Conservation (phyloP, 2,888 invertebrate genomes). For the Piscicola geometra region DNA sequence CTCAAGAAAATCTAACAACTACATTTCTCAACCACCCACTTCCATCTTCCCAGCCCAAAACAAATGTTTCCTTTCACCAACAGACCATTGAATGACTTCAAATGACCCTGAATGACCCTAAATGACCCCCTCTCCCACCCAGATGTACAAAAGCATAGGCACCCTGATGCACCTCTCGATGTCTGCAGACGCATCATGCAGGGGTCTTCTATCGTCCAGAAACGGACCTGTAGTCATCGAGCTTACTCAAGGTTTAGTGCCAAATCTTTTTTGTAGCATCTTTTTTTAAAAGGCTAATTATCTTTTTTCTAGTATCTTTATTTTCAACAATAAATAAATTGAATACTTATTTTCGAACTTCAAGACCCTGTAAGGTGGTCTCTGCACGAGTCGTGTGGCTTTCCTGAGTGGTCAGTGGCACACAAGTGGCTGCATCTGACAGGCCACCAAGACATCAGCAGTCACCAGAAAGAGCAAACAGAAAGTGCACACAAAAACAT, state of each 20-base stretch:
- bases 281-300: neutral
- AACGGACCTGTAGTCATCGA: slow-evolving; percentile 81
- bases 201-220: slow-evolving; percentile 70
- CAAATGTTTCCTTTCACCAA: neutral
- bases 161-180: slow-evolving; percentile 55
- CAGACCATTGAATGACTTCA: neutral
- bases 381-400: no score
- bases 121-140: slow-evolving; percentile 10
- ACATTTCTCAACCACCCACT: neutral
- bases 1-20: no score
- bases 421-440: no score
- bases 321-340: neutral
- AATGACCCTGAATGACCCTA: neutral
- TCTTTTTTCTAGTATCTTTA: neutral
- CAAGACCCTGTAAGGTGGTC: no score
- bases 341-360: no score
- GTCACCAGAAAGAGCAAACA: no score
- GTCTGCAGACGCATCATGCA: slow-evolving; percentile 55
- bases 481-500: no score
- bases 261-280: neutral
- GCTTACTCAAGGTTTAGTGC: slow-evolving; percentile 66
- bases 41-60: neutral
- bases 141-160: slow-evolving; percentile 53
- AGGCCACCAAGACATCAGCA: no score
- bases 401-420: no score